Conservation (phyloP, 1,140 invertebrate genomes). For the Pissodes strobi region DNA sequence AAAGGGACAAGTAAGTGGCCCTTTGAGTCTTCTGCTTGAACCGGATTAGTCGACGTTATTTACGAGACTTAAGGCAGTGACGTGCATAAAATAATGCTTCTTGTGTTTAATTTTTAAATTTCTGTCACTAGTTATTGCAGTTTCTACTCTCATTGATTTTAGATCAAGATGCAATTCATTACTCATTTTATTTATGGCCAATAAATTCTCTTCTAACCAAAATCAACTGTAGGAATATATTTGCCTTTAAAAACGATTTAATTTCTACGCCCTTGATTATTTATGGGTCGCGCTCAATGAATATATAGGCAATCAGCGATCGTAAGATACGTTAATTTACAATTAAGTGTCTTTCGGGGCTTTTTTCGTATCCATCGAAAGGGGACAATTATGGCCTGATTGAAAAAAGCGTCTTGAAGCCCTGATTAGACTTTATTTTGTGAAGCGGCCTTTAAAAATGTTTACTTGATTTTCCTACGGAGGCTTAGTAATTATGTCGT, state of each 20-base stretch:
- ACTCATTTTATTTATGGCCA: too few species aligned
- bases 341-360: conserved; percentile 30
- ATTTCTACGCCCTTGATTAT: conserved; percentile 23
- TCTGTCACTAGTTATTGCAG: too few species aligned
- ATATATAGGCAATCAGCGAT: conserved; percentile 34
- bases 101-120: too few species aligned
- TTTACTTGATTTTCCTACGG: too few species aligned
- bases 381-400: conserved; percentile 20
- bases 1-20: conserved; percentile 31
- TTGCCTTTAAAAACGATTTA: too few species aligned
- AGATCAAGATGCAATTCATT: too few species aligned
- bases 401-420: conserved; percentile 14
- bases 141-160: too few species aligned
- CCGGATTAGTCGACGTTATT: conserved; percentile 31
- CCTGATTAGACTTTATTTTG: conserved; percentile 13
- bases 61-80: conserved; percentile 8
- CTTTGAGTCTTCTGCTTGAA: conserved; percentile 24
- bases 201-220: too few species aligned
- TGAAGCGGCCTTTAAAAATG: too few species aligned
- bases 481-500: too few species aligned
- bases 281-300: conserved; percentile 16
- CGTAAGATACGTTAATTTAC: conserved; percentile 31
- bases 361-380: conserved; percentile 11
- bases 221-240: too few species aligned
- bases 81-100: not conserved